Conservation (phyloP, 2,888 invertebrate species). For the Physocephala rufipes region DNA sequence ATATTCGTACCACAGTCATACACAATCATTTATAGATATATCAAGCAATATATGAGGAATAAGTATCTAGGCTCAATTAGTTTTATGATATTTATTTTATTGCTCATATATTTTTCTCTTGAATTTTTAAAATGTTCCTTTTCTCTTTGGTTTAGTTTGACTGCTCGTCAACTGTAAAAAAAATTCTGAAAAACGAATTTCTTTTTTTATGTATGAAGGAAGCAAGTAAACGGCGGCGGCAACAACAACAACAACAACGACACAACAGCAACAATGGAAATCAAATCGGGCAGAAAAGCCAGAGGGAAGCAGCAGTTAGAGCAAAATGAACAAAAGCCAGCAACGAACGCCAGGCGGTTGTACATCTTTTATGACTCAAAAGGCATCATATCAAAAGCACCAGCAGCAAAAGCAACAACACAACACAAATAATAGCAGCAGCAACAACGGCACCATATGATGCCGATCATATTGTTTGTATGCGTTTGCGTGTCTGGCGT, state of each 20-base stretch:
- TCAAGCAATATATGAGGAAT: no score
- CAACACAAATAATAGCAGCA: no score
- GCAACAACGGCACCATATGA: constrained; percentile 29
- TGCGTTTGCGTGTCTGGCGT: constrained; percentile 9
- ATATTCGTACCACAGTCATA: no score
- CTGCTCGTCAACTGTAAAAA: constrained; percentile 14
- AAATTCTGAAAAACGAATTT: background rate
- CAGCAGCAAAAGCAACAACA: no score
- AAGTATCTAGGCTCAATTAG: constrained; percentile 22
- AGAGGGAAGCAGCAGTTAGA: background rate
- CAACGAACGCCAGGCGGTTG: no score
- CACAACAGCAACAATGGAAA: background rate
- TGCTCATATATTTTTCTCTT: constrained; percentile 9
- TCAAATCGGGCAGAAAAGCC: background rate
- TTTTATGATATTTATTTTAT: constrained; percentile 22
- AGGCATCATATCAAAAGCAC: constrained; percentile 31
- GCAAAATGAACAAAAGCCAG: background rate
- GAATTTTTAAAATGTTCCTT: no score
- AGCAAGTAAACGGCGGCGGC: background rate
- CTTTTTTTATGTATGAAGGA: background rate
- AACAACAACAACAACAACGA: background rate
- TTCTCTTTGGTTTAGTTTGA: background rate
- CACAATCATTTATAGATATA: no score
- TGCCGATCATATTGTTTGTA: constrained; percentile 14
- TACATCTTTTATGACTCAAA: constrained; percentile 27